Evolutionary conservation across 2,113 vertebrate genomes (phyloP).

Genomic region (Brevimyrus niger): DNA sequence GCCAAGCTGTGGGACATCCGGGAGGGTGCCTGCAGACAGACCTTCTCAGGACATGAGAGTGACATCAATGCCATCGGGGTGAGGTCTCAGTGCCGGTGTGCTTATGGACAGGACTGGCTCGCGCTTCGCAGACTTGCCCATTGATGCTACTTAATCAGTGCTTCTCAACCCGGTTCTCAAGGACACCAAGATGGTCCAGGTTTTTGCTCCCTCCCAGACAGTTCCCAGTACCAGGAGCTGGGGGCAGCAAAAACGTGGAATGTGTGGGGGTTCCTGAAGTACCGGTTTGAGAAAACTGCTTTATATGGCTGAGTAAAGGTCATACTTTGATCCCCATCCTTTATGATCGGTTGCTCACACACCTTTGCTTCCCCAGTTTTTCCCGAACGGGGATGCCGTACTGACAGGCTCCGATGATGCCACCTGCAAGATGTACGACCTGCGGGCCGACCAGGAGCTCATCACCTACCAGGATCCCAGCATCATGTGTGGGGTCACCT

Average conservation of each 20-base stretch:
- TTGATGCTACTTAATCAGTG: background rate
- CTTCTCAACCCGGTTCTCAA: background rate
- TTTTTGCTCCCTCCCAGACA: background rate
- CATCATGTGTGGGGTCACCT: slow-evolving; percentile 93
- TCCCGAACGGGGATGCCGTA: slow-evolving; percentile 87
- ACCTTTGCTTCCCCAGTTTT: slow-evolving; percentile 66
- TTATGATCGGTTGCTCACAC: background rate
- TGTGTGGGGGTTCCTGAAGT: background rate
- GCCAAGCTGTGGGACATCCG: slow-evolving; percentile 97
- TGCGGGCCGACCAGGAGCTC: slow-evolving; percentile 94
- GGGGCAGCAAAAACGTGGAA: background rate
- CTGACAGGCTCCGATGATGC: slow-evolving; percentile 91
- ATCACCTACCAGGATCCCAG: slow-evolving; percentile 78
- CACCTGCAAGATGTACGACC: slow-evolving; percentile 85
- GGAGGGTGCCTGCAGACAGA: slow-evolving; percentile 83
- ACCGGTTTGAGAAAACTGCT: background rate
- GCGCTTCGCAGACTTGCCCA: background rate
- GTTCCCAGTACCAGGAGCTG: background rate
- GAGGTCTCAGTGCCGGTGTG: slow-evolving; percentile 25
- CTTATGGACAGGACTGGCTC: background rate
- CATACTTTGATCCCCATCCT: background rate
- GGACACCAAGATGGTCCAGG: background rate
- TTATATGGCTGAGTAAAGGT: background rate
- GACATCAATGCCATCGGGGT: slow-evolving; percentile 94
- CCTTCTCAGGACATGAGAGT: slow-evolving; percentile 86